These are phyloP conservation scores for Platysternon megacephalum DNA, from an alignment of 2,113 vertebrate species.

Conservation along the genomic window DNA sequence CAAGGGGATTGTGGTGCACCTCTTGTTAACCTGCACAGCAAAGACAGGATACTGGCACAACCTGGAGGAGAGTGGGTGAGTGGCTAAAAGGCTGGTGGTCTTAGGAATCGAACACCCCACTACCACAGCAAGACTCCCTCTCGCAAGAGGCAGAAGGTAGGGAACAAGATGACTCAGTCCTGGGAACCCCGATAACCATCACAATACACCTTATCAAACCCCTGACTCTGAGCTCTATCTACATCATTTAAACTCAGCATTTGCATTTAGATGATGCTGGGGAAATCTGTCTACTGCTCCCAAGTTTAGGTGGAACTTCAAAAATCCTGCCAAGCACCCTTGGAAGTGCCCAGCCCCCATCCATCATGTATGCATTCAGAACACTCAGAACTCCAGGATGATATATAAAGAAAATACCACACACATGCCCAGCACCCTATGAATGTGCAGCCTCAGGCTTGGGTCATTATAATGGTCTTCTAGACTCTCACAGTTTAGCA, in stretches of 20 bases:
- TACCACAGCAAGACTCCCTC: too few species aligned
- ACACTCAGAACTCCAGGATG: not conserved
- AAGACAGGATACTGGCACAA: too few species aligned
- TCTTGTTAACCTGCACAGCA: too few species aligned
- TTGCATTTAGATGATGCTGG: not conserved
- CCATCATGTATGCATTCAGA: not conserved
- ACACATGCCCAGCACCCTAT: accelerated
- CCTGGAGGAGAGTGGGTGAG: too few species aligned
- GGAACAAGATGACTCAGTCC: not conserved
- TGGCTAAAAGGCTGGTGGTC: too few species aligned
- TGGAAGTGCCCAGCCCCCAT: not conserved
- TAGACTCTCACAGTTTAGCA: accelerated
- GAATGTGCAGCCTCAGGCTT: not conserved
- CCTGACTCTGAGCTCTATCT: not conserved
- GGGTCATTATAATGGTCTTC: not conserved
- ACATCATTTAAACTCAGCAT: not conserved
- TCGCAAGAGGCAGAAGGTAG: too few species aligned
- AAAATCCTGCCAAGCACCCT: not conserved
- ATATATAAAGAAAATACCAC: not conserved
- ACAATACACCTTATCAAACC: not conserved
- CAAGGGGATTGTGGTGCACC: too few species aligned
- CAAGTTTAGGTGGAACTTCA: not conserved
- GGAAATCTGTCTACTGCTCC: not conserved
- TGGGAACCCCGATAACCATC: not conserved
- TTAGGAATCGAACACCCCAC: too few species aligned